Conservation (phyloP, 92 coral and sea anemone genomes). For the Plumapathes pennacea region DNA sequence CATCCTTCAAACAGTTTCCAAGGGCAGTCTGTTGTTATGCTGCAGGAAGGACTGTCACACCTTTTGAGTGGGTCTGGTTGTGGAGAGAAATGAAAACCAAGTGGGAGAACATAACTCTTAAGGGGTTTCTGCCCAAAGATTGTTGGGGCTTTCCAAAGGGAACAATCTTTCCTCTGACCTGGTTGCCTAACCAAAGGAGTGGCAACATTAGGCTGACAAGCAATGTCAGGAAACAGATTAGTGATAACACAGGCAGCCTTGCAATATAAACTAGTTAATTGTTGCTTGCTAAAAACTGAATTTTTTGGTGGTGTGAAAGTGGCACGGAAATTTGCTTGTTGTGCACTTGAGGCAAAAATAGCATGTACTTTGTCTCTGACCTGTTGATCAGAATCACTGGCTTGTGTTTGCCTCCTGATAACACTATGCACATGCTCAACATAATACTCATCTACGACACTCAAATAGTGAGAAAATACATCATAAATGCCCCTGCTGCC, state of each 20-base stretch:
- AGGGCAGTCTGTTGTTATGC: neutral
- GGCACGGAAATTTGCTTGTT: constrained; percentile 38
- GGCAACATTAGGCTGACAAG: neutral
- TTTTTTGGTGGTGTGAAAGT: constrained; percentile 45
- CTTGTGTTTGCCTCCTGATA: constrained; percentile 17
- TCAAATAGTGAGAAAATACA: constrained; percentile 13
- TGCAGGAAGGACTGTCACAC: constrained; percentile 19
- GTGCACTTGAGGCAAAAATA: constrained; percentile 34
- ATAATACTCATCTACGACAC: constrained; percentile 36
- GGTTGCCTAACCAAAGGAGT: constrained; percentile 19
- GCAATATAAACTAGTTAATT: constrained; percentile 4
- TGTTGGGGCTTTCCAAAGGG: constrained; percentile 17
- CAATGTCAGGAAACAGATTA: constrained; percentile 14
- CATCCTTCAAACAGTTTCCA: constrained; percentile 43
- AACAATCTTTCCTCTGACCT: constrained; percentile 21
- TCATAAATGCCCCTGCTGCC: constrained; percentile 25
- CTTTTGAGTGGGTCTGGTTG: constrained; percentile 20
- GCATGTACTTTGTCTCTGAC: constrained; percentile 22
- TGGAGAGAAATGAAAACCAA: constrained; percentile 40
- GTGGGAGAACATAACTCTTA: constrained; percentile 32
- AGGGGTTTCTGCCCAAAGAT: constrained; percentile 25
- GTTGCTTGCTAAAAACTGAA: constrained; percentile 15
- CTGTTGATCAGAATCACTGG: constrained; percentile 22
- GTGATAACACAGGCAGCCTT: constrained; percentile 35
- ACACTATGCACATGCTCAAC: constrained; percentile 58